A percentile compares a stretch with the other conserved stretches of the same genome.
These are phyloP conservation scores for Formica aserva DNA, from an alignment of 2,888 invertebrate genomes.

Conservation along the genomic window DNA sequence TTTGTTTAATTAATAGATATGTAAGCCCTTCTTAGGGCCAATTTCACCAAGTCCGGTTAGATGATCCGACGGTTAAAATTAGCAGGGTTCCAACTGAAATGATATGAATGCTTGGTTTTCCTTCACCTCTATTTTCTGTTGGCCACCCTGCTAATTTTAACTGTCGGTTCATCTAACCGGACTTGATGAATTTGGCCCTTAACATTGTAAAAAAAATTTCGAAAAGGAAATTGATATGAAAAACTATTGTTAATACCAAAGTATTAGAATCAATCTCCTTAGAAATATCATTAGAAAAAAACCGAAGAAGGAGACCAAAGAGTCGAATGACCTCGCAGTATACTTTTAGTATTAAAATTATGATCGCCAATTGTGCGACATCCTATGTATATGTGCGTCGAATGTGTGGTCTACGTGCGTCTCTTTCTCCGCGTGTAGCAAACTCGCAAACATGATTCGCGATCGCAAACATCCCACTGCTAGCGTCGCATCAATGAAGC, in stretches of 20 bases:
- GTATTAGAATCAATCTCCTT: background rate
- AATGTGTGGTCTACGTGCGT: constrained; percentile 12
- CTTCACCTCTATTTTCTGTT: too few relatives aligned
- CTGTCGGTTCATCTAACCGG: too few relatives aligned
- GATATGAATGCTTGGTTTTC: too few relatives aligned
- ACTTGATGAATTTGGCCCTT: too few relatives aligned
- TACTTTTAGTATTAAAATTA: background rate
- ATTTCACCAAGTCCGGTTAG: too few relatives aligned
- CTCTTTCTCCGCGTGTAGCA: background rate
- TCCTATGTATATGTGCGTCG: background rate
- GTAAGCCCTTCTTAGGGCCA: background rate
- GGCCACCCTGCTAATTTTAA: too few relatives aligned
- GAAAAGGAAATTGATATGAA: background rate
- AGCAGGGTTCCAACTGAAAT: too few relatives aligned
- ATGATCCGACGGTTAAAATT: too few relatives aligned
- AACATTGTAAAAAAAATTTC: background rate
- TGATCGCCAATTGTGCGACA: constrained; percentile 25
- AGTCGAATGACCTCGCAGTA: background rate
- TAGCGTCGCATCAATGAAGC: constrained; percentile 70
- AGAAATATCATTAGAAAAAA: background rate
- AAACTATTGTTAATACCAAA: background rate
- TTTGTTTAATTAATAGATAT: background rate
- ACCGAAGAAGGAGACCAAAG: background rate
- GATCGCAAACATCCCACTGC: constrained; percentile 16
- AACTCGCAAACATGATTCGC: constrained; percentile 38